Conservation (phyloP, 2,888 invertebrate genomes). For the Julus scandinavius region DNA sequence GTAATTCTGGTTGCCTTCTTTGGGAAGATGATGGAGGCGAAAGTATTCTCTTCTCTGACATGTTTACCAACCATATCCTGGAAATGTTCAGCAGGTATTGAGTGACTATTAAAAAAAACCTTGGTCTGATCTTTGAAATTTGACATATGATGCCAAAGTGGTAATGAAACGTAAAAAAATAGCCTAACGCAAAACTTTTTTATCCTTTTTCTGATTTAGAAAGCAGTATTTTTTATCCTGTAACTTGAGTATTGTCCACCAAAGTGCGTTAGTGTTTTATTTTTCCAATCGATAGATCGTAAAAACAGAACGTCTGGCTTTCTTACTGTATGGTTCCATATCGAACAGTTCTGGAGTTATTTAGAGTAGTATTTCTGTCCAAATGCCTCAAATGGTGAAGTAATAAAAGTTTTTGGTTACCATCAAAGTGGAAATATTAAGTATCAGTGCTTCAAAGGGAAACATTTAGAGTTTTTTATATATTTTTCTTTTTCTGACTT, state of each 20-base stretch:
- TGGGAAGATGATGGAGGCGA: not conserved
- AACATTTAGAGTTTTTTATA: not conserved
- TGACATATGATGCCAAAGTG: not conserved
- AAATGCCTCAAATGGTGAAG: not conserved
- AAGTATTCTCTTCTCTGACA: not conserved
- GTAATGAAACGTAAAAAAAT: not conserved
- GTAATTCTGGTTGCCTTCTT: not conserved
- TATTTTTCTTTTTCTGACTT: not conserved
- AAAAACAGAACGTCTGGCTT: slow-evolving; percentile 23
- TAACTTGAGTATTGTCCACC: not conserved
- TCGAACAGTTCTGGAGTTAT: not conserved
- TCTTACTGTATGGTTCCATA: not conserved
- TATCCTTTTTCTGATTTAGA: not conserved
- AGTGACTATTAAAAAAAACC: not conserved
- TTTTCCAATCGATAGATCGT: slow-evolving; percentile 25
- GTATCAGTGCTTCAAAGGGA: no score
- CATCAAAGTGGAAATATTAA: not conserved
- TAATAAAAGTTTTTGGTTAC: not conserved
- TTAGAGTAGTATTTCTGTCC: not conserved
- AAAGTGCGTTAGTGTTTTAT: not conserved
- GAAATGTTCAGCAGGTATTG: not conserved
- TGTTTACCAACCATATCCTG: not conserved
- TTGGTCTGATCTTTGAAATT: not conserved
- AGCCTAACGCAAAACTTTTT: not conserved
- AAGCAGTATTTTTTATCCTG: not conserved